phyloP scores from a whole-genome alignment of 2,888 invertebrate species.

The Teleogryllus oceanicus region DNA sequence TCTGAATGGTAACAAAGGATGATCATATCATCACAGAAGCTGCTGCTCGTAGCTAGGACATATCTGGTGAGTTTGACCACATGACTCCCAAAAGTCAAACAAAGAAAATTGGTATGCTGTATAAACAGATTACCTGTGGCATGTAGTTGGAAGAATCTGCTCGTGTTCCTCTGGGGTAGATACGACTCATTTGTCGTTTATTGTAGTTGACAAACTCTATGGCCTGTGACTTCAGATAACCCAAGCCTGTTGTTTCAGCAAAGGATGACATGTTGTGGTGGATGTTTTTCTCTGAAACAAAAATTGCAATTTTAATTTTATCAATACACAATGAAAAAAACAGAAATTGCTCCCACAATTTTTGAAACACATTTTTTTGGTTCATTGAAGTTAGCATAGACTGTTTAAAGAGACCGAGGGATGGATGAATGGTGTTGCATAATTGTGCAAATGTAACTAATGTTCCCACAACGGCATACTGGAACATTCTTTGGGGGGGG shows the following conservation, averaged over 20 bases:
- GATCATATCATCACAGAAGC: too few relatives aligned
- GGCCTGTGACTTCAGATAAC: slow-evolving; percentile 90
- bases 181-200: slow-evolving; percentile 97
- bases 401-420: too few relatives aligned
- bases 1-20: too few relatives aligned
- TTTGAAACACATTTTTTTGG: too few relatives aligned
- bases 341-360: too few relatives aligned
- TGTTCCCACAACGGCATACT: too few relatives aligned
- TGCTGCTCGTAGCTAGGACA: too few relatives aligned
- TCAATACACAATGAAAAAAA: too few relatives aligned
- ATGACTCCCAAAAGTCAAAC: background rate
- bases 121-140: slow-evolving; percentile 72
- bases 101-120: slow-evolving; percentile 27
- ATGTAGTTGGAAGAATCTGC: slow-evolving; percentile 99
- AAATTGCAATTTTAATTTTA: background rate
- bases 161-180: slow-evolving; percentile 97
- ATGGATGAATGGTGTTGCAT: too few relatives aligned
- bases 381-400: too few relatives aligned
- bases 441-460: too few relatives aligned
- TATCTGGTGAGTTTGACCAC: background rate
- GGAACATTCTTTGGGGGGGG: too few relatives aligned
- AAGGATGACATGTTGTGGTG: slow-evolving; percentile 99
- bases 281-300: slow-evolving; percentile 78
- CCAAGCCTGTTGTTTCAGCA: slow-evolving; percentile 95
- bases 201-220: slow-evolving; percentile 99